Evolutionary conservation across 2,113 vertebrate species (phyloP).

Genomic region (Protobothrops mucrosquamatus): DNA sequence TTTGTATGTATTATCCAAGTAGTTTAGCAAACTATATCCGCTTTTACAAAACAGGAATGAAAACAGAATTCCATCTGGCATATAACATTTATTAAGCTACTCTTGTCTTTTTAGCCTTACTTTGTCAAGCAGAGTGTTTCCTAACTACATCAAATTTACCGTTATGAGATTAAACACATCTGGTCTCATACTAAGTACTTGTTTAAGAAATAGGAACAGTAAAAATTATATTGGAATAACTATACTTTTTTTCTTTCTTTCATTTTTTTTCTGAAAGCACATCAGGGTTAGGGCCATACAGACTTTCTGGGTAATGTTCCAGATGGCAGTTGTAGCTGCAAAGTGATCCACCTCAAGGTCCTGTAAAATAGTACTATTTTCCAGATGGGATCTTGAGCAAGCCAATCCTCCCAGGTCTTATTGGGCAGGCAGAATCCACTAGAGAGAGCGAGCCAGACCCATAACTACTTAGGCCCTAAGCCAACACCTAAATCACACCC

Average conservation of each 20-base stretch:
- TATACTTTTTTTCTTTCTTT: neutral
- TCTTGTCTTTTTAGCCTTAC: neutral
- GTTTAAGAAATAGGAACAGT: neutral
- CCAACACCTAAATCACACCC: neutral
- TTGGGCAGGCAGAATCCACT: neutral
- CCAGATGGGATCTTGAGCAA: neutral
- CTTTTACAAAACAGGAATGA: neutral
- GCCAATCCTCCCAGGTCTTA: neutral
- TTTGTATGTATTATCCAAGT: conserved; percentile 3
- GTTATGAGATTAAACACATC: neutral
- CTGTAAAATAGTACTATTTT: neutral
- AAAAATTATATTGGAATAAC: neutral
- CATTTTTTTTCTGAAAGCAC: neutral
- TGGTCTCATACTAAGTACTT: neutral
- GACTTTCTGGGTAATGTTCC: neutral
- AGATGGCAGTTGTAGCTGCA: neutral
- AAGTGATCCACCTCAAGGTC: neutral
- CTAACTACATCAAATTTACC: neutral
- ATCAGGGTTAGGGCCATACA: neutral
- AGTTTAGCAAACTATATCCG: conserved; percentile 4
- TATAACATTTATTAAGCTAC: neutral
- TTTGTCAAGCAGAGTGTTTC: neutral
- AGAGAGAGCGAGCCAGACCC: neutral
- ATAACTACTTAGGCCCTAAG: neutral
- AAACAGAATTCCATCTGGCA: neutral